Conservation (phyloP, 2,113 vertebrate genomes). For the Hylia prasina region DNA sequence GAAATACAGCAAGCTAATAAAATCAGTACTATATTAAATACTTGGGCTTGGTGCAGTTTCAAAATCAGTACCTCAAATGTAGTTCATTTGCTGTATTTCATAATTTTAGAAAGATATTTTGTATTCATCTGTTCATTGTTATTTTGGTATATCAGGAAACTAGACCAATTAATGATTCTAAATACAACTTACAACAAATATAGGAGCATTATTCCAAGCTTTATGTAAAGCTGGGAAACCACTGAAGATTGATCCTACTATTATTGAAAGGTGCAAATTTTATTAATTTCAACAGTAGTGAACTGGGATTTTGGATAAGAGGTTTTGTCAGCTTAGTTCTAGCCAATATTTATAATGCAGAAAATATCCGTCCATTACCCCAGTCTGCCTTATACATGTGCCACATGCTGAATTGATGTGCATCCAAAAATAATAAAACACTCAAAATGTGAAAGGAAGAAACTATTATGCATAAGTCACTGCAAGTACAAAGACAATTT, state of each 20-base stretch:
- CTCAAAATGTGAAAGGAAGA: slow-evolving; percentile 62
- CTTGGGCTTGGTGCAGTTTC: background rate
- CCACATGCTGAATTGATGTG: slow-evolving; percentile 42
- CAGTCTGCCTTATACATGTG: slow-evolving; percentile 1
- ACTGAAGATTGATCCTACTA: background rate
- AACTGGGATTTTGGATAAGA: background rate
- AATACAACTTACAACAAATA: background rate
- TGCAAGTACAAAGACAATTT: slow-evolving; percentile 61
- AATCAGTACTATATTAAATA: background rate
- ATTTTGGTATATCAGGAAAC: background rate
- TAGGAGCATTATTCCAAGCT: background rate
- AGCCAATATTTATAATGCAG: background rate
- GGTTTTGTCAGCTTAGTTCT: background rate
- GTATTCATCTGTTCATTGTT: background rate
- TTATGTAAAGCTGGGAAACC: background rate
- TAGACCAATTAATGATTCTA: background rate
- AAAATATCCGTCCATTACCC: background rate
- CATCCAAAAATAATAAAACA: slow-evolving; percentile 68
- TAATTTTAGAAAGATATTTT: background rate
- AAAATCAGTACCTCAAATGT: background rate
- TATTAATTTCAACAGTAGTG: background rate
- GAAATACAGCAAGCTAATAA: background rate
- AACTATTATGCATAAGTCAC: slow-evolving; percentile 47
- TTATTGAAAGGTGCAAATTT: background rate
- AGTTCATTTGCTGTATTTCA: background rate